Conservation (phyloP, 1,140 invertebrate species). For the Orchesella cincta region DNA sequence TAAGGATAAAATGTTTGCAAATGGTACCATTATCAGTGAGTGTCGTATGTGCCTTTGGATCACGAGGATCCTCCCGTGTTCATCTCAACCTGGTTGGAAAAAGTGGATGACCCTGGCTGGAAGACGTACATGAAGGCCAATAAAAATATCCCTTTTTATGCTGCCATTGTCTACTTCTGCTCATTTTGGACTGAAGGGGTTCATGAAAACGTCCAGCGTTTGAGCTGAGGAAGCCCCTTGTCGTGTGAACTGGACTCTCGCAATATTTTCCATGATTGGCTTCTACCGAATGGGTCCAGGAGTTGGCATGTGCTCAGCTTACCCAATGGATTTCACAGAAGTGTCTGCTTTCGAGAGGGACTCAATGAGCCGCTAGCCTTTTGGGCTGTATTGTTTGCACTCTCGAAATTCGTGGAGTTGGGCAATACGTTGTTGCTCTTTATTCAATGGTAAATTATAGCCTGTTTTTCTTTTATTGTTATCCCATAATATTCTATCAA, state of each 20-base stretch:
- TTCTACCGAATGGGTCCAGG: conserved; percentile 18
- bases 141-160: conserved; percentile 15
- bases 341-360: conserved; percentile 17
- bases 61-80: background rate
- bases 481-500: too few relatives aligned
- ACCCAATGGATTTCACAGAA: conserved; percentile 16
- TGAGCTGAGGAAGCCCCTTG: background rate
- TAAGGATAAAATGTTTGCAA: too few relatives aligned
- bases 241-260: background rate
- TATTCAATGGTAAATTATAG: conserved; percentile 26
- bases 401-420: conserved; percentile 24
- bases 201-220: background rate
- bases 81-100: background rate
- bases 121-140: conserved; percentile 11
- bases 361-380: conserved; percentile 26
- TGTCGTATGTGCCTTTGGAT: conserved; percentile 9
- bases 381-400: conserved; percentile 18
- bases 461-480: too few relatives aligned
- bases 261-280: conserved; percentile 4
- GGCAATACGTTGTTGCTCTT: conserved; percentile 17
- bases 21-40: too few relatives aligned
- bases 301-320: conserved; percentile 9
- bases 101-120: conserved; percentile 21
- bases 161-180: background rate
- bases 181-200: background rate